A percentile compares a stretch with the other conserved stretches of the same genome.
These are phyloP conservation scores for Heterodera schachtii DNA, from an alignment of 1,140 invertebrate species.

Conservation along the genomic window DNA sequence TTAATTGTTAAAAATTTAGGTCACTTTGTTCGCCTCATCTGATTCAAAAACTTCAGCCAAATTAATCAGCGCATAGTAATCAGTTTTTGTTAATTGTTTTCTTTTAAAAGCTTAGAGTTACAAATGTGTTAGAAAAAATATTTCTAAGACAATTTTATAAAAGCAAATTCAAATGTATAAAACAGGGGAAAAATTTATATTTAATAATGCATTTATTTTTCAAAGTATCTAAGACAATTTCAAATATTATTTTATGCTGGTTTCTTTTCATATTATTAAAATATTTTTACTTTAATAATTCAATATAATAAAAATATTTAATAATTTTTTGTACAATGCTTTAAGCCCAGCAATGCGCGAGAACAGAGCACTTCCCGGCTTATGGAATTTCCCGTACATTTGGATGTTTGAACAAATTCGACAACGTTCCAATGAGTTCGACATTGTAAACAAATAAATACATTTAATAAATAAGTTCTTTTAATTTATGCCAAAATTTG, in stretches of 20 bases:
- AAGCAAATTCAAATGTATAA: no score
- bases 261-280: not conserved
- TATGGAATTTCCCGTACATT: slow-evolving; percentile 1
- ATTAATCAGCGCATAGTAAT: slow-evolving; percentile 6
- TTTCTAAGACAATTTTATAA: no score
- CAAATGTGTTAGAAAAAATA: no score
- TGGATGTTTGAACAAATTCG: slow-evolving; percentile 16
- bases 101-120: no score
- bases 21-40: slow-evolving; percentile 7
- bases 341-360: slow-evolving; percentile 7
- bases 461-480: no score
- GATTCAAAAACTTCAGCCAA: not conserved
- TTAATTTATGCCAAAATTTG: no score
- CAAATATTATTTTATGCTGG: no score
- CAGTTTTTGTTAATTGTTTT: not conserved
- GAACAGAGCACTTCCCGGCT: not conserved
- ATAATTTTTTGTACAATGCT: not conserved
- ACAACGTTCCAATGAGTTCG: slow-evolving; percentile 11
- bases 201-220: no score
- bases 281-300: not conserved
- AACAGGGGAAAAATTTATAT: no score
- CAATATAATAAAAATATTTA: not conserved
- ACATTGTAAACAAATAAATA: not conserved
- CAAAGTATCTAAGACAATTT: no score
- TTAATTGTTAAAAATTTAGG: not conserved